Conservation (phyloP, 2,113 vertebrate genomes). For the Eurystomus gularis region DNA sequence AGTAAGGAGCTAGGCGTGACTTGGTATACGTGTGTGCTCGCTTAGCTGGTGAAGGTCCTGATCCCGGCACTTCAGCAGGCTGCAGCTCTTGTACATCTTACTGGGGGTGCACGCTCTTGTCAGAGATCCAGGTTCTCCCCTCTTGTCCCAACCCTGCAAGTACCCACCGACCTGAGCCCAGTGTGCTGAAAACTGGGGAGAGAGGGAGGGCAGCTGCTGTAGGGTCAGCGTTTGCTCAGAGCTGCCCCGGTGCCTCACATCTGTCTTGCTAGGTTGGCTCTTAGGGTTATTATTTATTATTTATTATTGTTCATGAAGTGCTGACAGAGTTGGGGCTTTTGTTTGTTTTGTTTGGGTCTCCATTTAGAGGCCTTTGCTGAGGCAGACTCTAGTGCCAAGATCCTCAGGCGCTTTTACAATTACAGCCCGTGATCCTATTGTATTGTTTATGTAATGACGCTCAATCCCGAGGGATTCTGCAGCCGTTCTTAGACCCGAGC, state of each 20-base stretch:
- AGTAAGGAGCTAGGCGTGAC: background rate
- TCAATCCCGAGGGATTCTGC: conserved; percentile 24
- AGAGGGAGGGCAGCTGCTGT: background rate
- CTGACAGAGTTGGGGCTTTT: conserved; percentile 41
- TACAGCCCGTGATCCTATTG: conserved; percentile 17
- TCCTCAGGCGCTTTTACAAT: conserved; percentile 26
- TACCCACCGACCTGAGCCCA: background rate
- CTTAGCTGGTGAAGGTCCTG: background rate
- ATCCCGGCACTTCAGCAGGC: background rate
- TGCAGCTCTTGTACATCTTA: background rate
- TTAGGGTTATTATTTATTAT: conserved; percentile 45
- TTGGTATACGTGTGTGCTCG: background rate
- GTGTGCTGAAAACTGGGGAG: fast-evolving
- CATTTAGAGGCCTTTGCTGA: conserved; percentile 16
- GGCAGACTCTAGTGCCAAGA: conserved; percentile 1
- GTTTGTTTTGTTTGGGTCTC: conserved; percentile 64
- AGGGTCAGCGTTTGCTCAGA: background rate
- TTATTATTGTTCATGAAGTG: conserved; percentile 45
- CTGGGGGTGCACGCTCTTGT: background rate
- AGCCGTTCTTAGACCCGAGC: background rate
- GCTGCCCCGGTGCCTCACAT: conserved; percentile 1
- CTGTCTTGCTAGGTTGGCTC: background rate
- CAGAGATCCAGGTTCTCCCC: background rate
- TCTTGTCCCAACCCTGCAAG: background rate
- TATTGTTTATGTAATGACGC: conserved; percentile 39